Evolutionary conservation across 35 echinoderm and acorn worm genomes (phyloP).

Genomic region (Heliocidaris tuberculata): DNA sequence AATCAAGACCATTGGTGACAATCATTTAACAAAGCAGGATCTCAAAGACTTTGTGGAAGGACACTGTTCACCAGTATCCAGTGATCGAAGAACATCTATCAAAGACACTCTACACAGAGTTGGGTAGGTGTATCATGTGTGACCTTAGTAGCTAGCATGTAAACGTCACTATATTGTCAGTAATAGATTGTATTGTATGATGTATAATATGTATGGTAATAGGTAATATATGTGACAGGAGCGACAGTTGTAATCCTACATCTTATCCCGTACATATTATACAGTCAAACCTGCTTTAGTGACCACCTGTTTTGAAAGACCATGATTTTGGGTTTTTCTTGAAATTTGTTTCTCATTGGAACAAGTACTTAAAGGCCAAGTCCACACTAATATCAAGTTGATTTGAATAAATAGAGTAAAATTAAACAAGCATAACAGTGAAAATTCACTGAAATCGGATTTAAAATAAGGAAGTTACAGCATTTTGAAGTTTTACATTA

Average conservation of each 20-base stretch:
- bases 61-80: slow-evolving; percentile 8
- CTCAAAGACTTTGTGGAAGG: not conserved
- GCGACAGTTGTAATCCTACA: not conserved
- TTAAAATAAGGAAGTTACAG: too few relatives aligned
- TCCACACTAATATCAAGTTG: too few relatives aligned
- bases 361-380: too few relatives aligned
- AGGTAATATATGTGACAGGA: not conserved
- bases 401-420: too few relatives aligned
- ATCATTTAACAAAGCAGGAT: not conserved
- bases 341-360: too few relatives aligned
- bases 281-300: too few relatives aligned
- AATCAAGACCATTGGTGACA: slow-evolving; percentile 21
- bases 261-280: too few relatives aligned
- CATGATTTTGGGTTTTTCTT: too few relatives aligned
- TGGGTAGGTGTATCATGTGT: not conserved
- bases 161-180: not conserved
- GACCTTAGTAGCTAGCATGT: not conserved
- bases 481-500: too few relatives aligned
- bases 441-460: too few relatives aligned
- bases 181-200: not conserved
- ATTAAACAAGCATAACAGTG: too few relatives aligned
- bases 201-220: not conserved
- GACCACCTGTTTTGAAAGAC: too few relatives aligned
- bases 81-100: slow-evolving; percentile 6
- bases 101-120: slow-evolving; percentile 26